A percentile compares a stretch with the other conserved stretches of the same genome.
Conservation (phyloP, 2,797 vertebrate genomes). For the Yasuhikotakia modesta region DNA sequence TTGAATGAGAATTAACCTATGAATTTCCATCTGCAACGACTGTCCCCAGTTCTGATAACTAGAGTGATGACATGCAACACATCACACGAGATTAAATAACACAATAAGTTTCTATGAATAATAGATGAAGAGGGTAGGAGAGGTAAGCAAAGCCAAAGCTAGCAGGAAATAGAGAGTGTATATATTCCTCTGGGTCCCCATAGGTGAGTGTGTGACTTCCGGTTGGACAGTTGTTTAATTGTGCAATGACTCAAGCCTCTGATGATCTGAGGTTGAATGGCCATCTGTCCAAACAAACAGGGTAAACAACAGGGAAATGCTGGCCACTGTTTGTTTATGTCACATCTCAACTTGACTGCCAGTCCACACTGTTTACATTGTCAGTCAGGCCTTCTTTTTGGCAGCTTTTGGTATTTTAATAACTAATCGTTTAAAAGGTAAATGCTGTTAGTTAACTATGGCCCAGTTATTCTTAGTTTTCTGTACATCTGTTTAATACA, state of each 20-base stretch:
- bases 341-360: slow-evolving; percentile 39
- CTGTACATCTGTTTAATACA: neutral
- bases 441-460: neutral
- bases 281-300: slow-evolving; percentile 61
- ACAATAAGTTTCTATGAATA: neutral
- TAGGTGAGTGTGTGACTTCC: slow-evolving; percentile 43
- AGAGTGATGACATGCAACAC: neutral
- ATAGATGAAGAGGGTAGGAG: neutral
- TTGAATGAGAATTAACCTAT: slow-evolving; percentile 49
- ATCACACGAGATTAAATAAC: slow-evolving; percentile 11
- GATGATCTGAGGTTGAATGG: slow-evolving; percentile 55
- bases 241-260: slow-evolving; percentile 55
- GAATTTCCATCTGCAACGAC: slow-evolving; percentile 38
- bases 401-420: neutral
- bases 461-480: neutral
- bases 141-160: neutral
- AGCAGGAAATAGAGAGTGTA: slow-evolving; percentile 26
- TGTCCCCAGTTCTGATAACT: neutral
- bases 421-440: neutral
- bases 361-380: neutral
- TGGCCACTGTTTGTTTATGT: slow-evolving; percentile 58
- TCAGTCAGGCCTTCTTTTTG: slow-evolving; percentile 5
- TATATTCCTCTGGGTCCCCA: slow-evolving; percentile 35
- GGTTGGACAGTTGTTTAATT: slow-evolving; percentile 60
- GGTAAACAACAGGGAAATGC: slow-evolving; percentile 50